Conservation (phyloP, 2,797 vertebrate genomes). For the Antennarius maculatus region DNA sequence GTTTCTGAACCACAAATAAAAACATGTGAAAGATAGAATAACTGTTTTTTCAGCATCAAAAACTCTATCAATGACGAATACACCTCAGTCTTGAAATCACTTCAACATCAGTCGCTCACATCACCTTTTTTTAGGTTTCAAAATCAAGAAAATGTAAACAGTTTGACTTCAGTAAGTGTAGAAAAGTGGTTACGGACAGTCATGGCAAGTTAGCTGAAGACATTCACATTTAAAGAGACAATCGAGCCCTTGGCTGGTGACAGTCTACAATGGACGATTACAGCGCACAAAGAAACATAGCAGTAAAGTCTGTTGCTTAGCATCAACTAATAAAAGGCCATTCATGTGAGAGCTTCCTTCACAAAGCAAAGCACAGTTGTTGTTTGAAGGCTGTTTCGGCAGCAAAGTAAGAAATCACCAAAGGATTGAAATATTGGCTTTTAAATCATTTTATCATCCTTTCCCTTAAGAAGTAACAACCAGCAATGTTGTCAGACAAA, state of each 20-base stretch:
- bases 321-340: slow-evolving; percentile 14
- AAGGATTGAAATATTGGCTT: slow-evolving; percentile 40
- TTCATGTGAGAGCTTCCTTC: slow-evolving; percentile 24
- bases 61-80: slow-evolving; percentile 31
- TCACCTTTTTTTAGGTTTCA: slow-evolving; percentile 17
- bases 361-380: slow-evolving; percentile 20
- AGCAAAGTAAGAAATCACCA: slow-evolving; percentile 41
- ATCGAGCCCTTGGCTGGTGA: slow-evolving; percentile 26
- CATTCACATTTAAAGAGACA: slow-evolving; percentile 69
- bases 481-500: slow-evolving; percentile 53
- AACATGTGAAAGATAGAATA: slow-evolving; percentile 35
- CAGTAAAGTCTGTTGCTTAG: slow-evolving; percentile 30
- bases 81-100: slow-evolving; percentile 17
- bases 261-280: slow-evolving; percentile 27
- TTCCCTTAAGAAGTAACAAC: slow-evolving; percentile 51
- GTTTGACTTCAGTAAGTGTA: slow-evolving; percentile 50
- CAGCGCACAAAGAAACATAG: slow-evolving; percentile 25
- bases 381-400: slow-evolving; percentile 45
- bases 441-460: slow-evolving; percentile 24
- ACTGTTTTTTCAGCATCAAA: slow-evolving; percentile 24
- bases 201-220: slow-evolving; percentile 49
- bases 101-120: slow-evolving; percentile 9
- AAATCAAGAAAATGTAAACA: slow-evolving; percentile 67
- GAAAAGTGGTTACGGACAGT: slow-evolving; percentile 69
- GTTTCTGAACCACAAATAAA: slow-evolving; percentile 18